These are phyloP conservation scores for Tenodera sinensis DNA, from an alignment of 2,888 invertebrate species.

Conservation along the genomic window DNA sequence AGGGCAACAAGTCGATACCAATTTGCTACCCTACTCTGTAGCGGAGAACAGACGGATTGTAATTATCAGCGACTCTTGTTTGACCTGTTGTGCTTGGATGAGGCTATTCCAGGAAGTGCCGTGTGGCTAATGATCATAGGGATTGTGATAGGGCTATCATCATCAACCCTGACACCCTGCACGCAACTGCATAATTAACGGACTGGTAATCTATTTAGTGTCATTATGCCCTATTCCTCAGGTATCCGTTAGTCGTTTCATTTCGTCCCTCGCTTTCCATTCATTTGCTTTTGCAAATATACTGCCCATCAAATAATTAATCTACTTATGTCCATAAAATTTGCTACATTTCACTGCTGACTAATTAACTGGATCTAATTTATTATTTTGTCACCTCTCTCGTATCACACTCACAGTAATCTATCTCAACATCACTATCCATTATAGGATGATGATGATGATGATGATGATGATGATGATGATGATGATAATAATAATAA, in stretches of 20 bases:
- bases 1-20: neutral
- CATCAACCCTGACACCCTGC: neutral
- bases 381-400: too few relatives aligned
- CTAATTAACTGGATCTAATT: too few relatives aligned
- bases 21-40: neutral
- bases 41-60: neutral
- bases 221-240: neutral
- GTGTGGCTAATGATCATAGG: neutral
- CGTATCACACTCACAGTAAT: too few relatives aligned
- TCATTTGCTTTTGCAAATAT: too few relatives aligned
- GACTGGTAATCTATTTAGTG: neutral
- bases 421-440: too few relatives aligned
- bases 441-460: too few relatives aligned
- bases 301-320: too few relatives aligned
- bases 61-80: neutral
- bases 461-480: too few relatives aligned
- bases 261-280: too few relatives aligned
- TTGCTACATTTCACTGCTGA: too few relatives aligned
- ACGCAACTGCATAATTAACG: neutral
- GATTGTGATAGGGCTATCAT: neutral
- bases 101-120: neutral
- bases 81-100: neutral
- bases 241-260: neutral
- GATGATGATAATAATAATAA: too few relatives aligned
- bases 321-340: too few relatives aligned